Evolutionary conservation across 2,888 invertebrate genomes (phyloP).

Genomic region (Tenthredo distinguenda): DNA sequence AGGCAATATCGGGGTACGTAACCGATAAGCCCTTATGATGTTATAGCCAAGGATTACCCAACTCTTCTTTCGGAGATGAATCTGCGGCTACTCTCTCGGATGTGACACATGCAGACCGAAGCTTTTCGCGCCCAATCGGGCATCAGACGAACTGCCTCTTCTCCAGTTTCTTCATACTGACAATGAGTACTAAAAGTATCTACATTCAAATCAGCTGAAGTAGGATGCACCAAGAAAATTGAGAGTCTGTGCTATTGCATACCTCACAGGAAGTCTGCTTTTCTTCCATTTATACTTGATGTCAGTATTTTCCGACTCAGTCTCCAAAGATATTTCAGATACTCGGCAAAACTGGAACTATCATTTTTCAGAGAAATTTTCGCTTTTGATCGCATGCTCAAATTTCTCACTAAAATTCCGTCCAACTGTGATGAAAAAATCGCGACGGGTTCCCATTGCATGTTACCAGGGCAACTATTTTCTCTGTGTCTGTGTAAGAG

Average conservation of each 20-base stretch:
- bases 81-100: neutral
- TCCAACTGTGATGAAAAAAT: neutral
- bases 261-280: neutral
- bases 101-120: neutral
- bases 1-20: conserved; percentile 19
- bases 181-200: neutral
- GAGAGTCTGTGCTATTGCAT: neutral
- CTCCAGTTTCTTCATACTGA: neutral
- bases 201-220: neutral
- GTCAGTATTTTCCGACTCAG: neutral
- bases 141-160: neutral
- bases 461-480: conserved; percentile 62
- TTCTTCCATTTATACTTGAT: neutral
- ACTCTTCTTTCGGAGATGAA: neutral
- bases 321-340: neutral
- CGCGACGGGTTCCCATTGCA: neutral
- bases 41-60: conserved; percentile 12
- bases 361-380: neutral
- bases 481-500: conserved; percentile 53
- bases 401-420: neutral
- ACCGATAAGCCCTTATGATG: conserved; percentile 15
- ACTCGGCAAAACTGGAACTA: neutral
- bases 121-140: neutral
- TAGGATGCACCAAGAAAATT: neutral
- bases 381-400: neutral